phyloP scores from a whole-genome alignment of 2,113 vertebrate species.

The Gobius niger region DNA sequence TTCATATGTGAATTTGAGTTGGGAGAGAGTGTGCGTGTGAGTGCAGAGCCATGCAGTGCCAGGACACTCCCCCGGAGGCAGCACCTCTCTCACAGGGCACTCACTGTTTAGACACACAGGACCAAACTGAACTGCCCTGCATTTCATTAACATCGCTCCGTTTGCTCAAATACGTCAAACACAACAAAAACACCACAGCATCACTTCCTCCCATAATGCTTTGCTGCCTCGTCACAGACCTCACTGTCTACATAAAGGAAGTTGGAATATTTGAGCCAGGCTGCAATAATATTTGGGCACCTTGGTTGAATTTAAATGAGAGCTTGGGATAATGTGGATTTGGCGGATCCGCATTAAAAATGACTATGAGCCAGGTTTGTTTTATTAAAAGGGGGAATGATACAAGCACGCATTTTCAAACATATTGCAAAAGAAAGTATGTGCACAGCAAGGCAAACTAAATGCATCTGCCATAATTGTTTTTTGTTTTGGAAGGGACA shows the following conservation, averaged over 20 bases:
- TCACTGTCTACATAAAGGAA: constrained; percentile 34
- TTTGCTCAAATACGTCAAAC: constrained; percentile 51
- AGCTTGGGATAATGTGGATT: neutral
- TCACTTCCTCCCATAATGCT: constrained; percentile 46
- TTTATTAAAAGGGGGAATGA: too few species aligned
- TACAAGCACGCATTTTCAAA: too few species aligned
- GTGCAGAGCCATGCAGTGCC: constrained; percentile 32
- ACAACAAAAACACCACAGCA: constrained; percentile 35
- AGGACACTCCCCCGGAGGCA: constrained; percentile 30
- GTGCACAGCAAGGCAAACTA: too few species aligned
- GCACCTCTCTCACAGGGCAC: constrained; percentile 20
- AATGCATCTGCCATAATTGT: too few species aligned
- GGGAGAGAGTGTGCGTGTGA: constrained; percentile 15
- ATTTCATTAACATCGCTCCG: constrained; percentile 64
- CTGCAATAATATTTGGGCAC: constrained; percentile 11
- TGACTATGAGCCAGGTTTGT: too few species aligned
- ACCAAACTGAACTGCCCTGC: constrained; percentile 70
- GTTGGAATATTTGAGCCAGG: constrained; percentile 14
- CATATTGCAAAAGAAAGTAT: too few species aligned
- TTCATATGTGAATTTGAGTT: constrained; percentile 10
- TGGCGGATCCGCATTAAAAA: too few species aligned
- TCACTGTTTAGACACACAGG: constrained; percentile 57
- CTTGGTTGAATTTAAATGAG: constrained; percentile 5
- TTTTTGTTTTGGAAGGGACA: too few species aligned
- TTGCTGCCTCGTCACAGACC: constrained; percentile 20